Conservation (phyloP, 2,113 vertebrate genomes). For the Atrichornis clamosus region DNA sequence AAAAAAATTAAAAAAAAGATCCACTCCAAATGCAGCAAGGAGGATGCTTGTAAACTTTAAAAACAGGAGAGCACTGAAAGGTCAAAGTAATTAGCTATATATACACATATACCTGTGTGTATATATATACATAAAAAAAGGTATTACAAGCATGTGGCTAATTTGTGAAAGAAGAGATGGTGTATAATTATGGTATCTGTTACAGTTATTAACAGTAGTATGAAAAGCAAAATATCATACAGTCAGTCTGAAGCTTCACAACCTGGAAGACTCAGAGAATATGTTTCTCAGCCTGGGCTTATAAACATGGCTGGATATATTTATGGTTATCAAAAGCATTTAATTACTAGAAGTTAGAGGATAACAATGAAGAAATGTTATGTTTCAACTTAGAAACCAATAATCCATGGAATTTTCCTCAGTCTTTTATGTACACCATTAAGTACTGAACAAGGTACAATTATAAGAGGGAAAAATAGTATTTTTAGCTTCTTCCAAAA, state of each 20-base stretch:
- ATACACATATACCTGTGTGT: neutral
- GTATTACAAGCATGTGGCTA: neutral
- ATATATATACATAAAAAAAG: neutral
- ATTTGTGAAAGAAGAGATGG: neutral
- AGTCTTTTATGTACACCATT: neutral
- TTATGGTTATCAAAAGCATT: slow-evolving; percentile 1
- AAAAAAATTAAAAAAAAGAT: neutral
- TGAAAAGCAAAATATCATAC: neutral
- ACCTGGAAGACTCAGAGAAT: neutral
- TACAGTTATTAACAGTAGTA: neutral
- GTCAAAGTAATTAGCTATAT: neutral
- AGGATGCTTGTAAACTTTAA: neutral
- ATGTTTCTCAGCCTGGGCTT: neutral
- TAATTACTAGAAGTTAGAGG: neutral
- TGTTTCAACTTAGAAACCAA: slow-evolving; percentile 31
- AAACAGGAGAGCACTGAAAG: neutral
- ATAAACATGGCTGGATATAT: neutral
- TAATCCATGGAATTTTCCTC: slow-evolving; percentile 14
- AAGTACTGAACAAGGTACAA: neutral
- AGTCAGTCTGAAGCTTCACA: neutral
- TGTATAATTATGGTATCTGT: neutral
- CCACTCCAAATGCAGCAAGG: neutral
- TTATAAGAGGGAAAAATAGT: neutral
- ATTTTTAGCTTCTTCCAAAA: neutral
- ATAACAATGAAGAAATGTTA: slow-evolving; percentile 41